Evolutionary conservation across 1,140 invertebrate genomes (phyloP), one percentile per base, ranked within the genome.

Genomic region (Hycleus cichorii): DNA sequence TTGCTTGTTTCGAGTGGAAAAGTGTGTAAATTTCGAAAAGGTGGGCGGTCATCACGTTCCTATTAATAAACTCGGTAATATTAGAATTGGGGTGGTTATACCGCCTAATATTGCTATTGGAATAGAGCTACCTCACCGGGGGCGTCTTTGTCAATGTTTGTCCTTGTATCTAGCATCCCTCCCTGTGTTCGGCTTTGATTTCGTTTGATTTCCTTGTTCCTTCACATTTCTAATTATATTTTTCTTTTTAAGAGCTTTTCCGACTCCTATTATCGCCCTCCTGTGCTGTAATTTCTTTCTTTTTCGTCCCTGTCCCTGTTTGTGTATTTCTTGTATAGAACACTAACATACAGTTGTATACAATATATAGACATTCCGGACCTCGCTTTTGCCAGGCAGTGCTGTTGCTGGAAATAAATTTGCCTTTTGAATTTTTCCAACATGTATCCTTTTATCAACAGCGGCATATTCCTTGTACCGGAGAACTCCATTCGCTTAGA

Each of bases 391-490:
- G 32, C 32, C 32, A 32, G 32, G 51, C 51, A 44, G 9, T 18
- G 44, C 46, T 48, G 32, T 32, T 32, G 7, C 32, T 47, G 59
- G 55, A 65, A 69, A 63, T 52, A 68, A 68, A 69, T 69, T 69
- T 68, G 68, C 66, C 68, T 69, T 69, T 69, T 69, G 66, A 68
- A 67, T 65, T 67, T 69, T 67, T 69, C 64, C 64, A 62, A 60
- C 59, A 63, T 69, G 66, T 69, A 69, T 69, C 66, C 66, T 68
- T 69, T 69, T 68, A 69, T 69, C 60, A 68, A 55, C 49, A 39
- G 44, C 49, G 48, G 47, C n/a, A 43, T 48, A 64, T 50, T 56
- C 58, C 47, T 63, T 45, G 55, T 49, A 60, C 51, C 51, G 59
- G 32, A 32, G 32, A 18, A 18, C 18, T 7, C 7, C 63, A 54